Evolutionary conservation across 64 coral and sea anemone genomes (phyloP), one percentile per base, ranked within the genome.

Genomic region (Anthopleura sola): DNA sequence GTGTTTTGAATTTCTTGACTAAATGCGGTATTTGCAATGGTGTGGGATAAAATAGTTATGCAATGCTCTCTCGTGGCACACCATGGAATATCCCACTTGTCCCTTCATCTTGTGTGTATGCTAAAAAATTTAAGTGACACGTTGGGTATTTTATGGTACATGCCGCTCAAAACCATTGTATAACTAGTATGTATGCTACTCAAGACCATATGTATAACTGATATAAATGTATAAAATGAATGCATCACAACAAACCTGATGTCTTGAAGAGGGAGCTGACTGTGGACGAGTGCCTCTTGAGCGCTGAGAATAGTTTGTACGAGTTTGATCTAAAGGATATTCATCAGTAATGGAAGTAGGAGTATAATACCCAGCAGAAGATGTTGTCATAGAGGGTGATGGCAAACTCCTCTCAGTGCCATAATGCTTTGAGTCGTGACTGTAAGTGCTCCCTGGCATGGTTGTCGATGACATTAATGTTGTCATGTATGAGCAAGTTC

Each of bases 401-500:
- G 66, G 66, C 2, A 71, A 16, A 71, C 10, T 34, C 11, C 66
- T 34, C 31, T 71, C 66, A 71, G 11, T 71, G 29, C n/a, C 66
- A 36, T 71, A 71, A 71, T 71, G 66, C 29, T 71, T 71, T 32
- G 66, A 71, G 12, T 71, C 66, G 28, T 34, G 66, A 36, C n/a
- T 32, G 28, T 71, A 15, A 71, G 28, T 32, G n/a, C 66, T 34
- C 1, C 11, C 14, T 12, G 66, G 66, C 66, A 71, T 34, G 14
- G 66, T 38, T 10, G 94, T 15, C 32, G 90, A 85, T 37, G 90
- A 95, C 1, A 89, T 96, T 21, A 96, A 86, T 24, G 90, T 87
- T 13, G 94, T 91, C 90, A 96, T 89, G 54, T 92, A 96, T 21
- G 94, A 96, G 60, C 90, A 89, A 8, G 82, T 92, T 49, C 94